Evolutionary conservation across 2,888 invertebrate species (phyloP).

Genomic region (Epinotia demarniana): DNA sequence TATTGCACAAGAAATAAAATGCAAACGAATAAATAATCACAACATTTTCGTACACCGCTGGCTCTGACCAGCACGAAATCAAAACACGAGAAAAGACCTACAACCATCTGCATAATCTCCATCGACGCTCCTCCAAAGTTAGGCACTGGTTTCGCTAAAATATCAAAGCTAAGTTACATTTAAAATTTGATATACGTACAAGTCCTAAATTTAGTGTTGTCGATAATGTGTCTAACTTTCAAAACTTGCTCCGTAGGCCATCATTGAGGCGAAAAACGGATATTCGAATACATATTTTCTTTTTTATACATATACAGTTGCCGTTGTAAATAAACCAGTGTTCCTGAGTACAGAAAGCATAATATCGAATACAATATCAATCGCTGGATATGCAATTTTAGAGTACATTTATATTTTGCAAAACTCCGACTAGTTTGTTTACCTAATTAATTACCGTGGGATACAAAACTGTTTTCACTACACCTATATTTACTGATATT

Average conservation of each 20-base stretch:
- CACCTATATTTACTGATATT: slow-evolving; percentile 63
- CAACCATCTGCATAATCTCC: slow-evolving; percentile 64
- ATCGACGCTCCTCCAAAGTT: slow-evolving; percentile 62
- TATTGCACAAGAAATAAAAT: slow-evolving; percentile 77
- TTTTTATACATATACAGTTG: slow-evolving; percentile 18
- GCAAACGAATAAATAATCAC: slow-evolving; percentile 54
- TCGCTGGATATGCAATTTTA: slow-evolving; percentile 67
- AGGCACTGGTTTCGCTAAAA: slow-evolving; percentile 81
- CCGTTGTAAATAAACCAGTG: slow-evolving; percentile 42
- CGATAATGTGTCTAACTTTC: slow-evolving; percentile 23
- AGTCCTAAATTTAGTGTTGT: slow-evolving; percentile 54
- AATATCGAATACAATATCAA: slow-evolving; percentile 70
- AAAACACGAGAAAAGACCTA: slow-evolving; percentile 9
- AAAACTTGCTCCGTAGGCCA: slow-evolving; percentile 10
- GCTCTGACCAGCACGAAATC: slow-evolving; percentile 6
- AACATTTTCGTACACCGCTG: slow-evolving; percentile 40
- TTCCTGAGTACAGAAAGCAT: slow-evolving; percentile 60
- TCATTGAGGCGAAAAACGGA: slow-evolving; percentile 8
- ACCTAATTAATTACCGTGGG: slow-evolving; percentile 66
- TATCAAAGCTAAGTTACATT: slow-evolving; percentile 78
- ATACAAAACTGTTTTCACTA: slow-evolving; percentile 75
- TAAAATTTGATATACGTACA: slow-evolving; percentile 72
- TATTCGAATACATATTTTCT: slow-evolving; percentile 23
- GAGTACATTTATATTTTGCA: slow-evolving; percentile 53
- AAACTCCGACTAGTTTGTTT: slow-evolving; percentile 73